These are phyloP conservation scores for Aramus guarauna DNA, from an alignment of 2,113 vertebrate species.

Conservation along the genomic window DNA sequence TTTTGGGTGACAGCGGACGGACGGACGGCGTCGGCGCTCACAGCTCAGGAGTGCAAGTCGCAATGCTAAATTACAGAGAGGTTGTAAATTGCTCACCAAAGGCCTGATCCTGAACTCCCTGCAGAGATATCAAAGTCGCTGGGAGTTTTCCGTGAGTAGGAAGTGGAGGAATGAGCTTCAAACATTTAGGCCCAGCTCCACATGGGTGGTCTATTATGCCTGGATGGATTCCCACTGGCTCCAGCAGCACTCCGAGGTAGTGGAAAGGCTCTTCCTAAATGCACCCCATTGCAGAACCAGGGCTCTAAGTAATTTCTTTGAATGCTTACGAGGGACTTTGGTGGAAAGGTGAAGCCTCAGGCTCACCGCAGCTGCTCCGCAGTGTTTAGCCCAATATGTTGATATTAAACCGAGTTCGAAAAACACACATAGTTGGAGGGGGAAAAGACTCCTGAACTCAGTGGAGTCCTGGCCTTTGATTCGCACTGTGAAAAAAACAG, in stretches of 20 bases:
- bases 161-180: constrained; percentile 16
- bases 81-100: neutral
- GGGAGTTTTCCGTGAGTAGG: constrained; percentile 10
- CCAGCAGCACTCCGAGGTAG: neutral
- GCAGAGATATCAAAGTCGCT: neutral
- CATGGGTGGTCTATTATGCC: constrained; percentile 37
- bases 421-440: neutral
- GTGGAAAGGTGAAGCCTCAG: neutral
- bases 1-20: neutral
- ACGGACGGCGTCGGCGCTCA: rapidly evolving
- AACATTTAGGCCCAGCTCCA: neutral
- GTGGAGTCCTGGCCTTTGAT: neutral
- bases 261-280: neutral
- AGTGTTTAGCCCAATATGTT: rapidly evolving
- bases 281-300: neutral
- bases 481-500: neutral
- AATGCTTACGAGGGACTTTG: neutral
- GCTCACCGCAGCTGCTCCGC: neutral
- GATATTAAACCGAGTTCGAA: neutral
- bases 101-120: neutral
- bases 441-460: neutral
- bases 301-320: neutral
- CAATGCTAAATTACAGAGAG: neutral
- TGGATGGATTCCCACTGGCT: constrained; percentile 30
- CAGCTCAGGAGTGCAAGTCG: neutral